Percentiles rank a stretch among this genome's conserved stretches.
Conservation (phyloP, 2,888 invertebrate genomes). For the Poecilobothrus nobilitatus region DNA sequence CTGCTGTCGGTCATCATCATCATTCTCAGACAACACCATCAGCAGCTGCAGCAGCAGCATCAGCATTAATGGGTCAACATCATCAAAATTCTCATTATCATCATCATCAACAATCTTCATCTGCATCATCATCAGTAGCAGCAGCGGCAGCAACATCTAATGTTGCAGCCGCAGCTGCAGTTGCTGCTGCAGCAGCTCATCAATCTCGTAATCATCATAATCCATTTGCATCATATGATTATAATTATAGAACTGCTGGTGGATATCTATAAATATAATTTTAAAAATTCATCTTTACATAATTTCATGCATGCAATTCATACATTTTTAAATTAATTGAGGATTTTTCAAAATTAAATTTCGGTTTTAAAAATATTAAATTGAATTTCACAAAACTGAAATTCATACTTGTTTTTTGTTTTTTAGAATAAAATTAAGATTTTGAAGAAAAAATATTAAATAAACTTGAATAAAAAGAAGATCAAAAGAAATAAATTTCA, state of each 20-base stretch:
- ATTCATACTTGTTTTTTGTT: too few species aligned
- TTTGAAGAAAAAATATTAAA: too few species aligned
- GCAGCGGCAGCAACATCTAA: slow-evolving; percentile 19
- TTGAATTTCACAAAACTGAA: too few species aligned
- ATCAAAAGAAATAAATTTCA: too few species aligned
- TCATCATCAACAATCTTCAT: slow-evolving; percentile 25
- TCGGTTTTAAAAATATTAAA: too few species aligned
- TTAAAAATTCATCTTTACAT: too few species aligned
- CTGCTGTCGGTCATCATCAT: slow-evolving; percentile 20
- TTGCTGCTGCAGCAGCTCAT: slow-evolving; percentile 11
- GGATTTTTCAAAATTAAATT: too few species aligned
- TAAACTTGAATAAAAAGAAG: too few species aligned
- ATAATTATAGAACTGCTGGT: slow-evolving; percentile 6
- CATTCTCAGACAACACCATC: slow-evolving; percentile 28
- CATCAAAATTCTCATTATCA: slow-evolving; percentile 30
- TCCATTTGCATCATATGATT: slow-evolving; percentile 9
- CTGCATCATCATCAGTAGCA: slow-evolving; percentile 22
- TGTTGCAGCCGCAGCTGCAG: slow-evolving; percentile 18
- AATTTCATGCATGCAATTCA: too few species aligned
- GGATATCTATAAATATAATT: slow-evolving; percentile 7
- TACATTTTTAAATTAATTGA: too few species aligned
- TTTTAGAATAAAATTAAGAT: too few species aligned
- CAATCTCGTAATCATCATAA: neutral
- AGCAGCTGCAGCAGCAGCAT: slow-evolving; percentile 23
- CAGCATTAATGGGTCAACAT: slow-evolving; percentile 31